These are phyloP conservation scores for Holcopasites calliopsidis DNA, from an alignment of 1,140 invertebrate genomes.

Conservation along the genomic window DNA sequence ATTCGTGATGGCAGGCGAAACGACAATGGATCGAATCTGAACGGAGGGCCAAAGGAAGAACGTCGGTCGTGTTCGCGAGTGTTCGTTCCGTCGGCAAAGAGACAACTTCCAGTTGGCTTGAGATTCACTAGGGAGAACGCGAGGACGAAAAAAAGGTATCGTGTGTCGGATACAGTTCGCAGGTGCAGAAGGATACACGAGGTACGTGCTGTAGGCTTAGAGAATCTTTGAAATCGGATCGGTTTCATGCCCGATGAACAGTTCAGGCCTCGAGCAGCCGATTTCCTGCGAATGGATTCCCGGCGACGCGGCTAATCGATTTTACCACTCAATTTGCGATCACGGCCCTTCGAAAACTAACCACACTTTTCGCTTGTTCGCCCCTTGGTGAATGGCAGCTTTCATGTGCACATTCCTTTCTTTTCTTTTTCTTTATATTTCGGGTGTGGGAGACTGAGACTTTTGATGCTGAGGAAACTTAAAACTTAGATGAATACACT, in stretches of 20 bases:
- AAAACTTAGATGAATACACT: too few relatives aligned
- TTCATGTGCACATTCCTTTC: too few relatives aligned
- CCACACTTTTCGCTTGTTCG: neutral
- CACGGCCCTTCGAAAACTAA: neutral
- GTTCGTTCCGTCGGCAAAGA: constrained; percentile 2
- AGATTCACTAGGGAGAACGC: constrained; percentile 13
- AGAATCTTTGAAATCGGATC: constrained; percentile 51
- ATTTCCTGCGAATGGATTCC: constrained; percentile 43
- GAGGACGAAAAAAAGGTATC: constrained; percentile 45
- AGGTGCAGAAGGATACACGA: constrained; percentile 42
- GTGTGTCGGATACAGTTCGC: constrained; percentile 51
- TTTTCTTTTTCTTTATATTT: too few relatives aligned
- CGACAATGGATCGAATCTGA: neutral
- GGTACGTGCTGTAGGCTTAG: neutral
- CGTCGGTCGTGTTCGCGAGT: too few relatives aligned
- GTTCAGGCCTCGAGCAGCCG: constrained; percentile 17
- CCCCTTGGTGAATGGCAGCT: too few relatives aligned
- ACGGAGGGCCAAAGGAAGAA: constrained; percentile 6
- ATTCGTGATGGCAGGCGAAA: constrained; percentile 9
- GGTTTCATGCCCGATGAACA: constrained; percentile 48
- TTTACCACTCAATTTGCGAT: constrained; percentile 53
- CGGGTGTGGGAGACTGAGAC: too few relatives aligned
- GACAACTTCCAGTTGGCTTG: constrained; percentile 42
- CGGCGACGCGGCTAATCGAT: constrained; percentile 50
- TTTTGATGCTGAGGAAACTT: too few relatives aligned